Evolutionary conservation across 2,888 invertebrate genomes (phyloP).

Genomic region (Monochamus alternatus): DNA sequence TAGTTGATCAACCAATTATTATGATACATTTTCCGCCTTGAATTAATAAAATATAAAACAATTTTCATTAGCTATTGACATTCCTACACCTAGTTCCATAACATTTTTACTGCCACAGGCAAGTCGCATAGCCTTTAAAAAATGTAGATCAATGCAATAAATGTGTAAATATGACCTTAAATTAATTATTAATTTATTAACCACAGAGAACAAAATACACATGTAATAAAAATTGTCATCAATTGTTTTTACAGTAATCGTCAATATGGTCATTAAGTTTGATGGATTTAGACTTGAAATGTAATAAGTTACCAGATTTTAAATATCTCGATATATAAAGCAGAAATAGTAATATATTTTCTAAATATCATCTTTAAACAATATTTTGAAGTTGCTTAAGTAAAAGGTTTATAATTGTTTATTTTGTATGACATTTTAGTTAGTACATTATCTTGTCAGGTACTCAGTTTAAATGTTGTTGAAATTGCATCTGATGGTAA

Average conservation of each 20-base stretch:
- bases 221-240: neutral
- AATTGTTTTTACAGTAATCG: neutral
- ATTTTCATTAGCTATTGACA: neutral
- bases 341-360: too few relatives aligned
- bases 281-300: neutral
- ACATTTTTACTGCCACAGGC: neutral
- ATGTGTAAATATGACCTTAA: neutral
- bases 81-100: neutral
- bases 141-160: neutral
- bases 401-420: too few relatives aligned
- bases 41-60: neutral
- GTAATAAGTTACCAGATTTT: too few relatives aligned
- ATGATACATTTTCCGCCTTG: too few relatives aligned
- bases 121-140: neutral
- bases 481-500: too few relatives aligned
- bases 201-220: neutral
- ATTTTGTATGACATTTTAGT: too few relatives aligned
- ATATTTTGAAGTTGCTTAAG: too few relatives aligned
- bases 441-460: too few relatives aligned
- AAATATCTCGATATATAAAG: too few relatives aligned
- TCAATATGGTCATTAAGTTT: neutral
- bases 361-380: too few relatives aligned
- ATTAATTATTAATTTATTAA: neutral
- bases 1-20: too few relatives aligned
- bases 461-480: too few relatives aligned